Base-by-base conservation (phyloP, 2,888 invertebrate species). In the Alcis repandata region DNA sequence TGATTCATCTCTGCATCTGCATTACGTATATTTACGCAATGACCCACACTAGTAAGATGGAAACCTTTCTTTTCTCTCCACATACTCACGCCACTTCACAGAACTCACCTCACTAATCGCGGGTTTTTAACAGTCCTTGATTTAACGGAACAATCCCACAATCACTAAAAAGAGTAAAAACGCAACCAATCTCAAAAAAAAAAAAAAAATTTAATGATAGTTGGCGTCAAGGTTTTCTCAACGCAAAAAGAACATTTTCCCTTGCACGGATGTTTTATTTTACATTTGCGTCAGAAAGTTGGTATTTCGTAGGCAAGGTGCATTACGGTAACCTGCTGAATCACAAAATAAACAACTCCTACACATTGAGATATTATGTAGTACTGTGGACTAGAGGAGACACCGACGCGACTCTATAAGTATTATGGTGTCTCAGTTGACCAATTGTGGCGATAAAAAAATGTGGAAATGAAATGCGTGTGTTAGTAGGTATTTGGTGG, bases 201-300 rank as follows among this genome's bases (percentile, higher is more conserved):
- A 0, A 17, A 19, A 43, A 7, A 45, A 45, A 11, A 45, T 19
- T 45, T 20, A 20, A 1, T 13, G 2, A 2, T 13, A n/a, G 38
- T 40, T 7, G 38, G 2, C 0, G 40, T 6, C n/a, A n/a, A n/a
- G n/a, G n/a, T 10, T 19, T 43, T 43, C 20, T 43, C 4, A 20
- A 27, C 22, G 22, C 8, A 13, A 46, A 46, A 46, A 46, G 13
- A 22, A 22, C 22, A 22, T 22, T 46, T 27, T 22, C 11, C 46
- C 22, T 22, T 15, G 9, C 7, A 32, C 15, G 48, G 20, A 15
- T n/a, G 20, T 22, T 49, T 32, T 15, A 15, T 32, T 49, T 49
- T 49, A 15, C 32, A 49, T 49, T 49, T 49, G 48, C 48, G 48
- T 49, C 48, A 49, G 48, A 17, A 4, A 32, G 32, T 32, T 32